These are phyloP conservation scores for Drosophila rubida DNA, from an alignment of 2,888 invertebrate species.

Conservation along the genomic window DNA sequence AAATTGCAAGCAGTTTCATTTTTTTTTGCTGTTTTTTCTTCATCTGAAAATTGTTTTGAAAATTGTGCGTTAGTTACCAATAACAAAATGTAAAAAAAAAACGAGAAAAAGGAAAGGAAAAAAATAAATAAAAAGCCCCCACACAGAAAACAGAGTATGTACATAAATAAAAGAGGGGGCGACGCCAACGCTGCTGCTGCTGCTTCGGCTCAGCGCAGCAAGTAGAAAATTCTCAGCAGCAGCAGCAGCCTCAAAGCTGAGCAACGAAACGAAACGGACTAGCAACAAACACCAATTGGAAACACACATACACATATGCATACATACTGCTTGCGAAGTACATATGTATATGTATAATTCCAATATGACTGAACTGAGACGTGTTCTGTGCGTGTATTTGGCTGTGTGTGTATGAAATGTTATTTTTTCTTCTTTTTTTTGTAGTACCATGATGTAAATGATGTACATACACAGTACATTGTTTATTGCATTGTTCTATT, in stretches of 20 bases:
- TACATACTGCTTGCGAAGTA: constrained; percentile 58
- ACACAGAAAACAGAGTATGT: constrained; percentile 24
- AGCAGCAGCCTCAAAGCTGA: constrained; percentile 58
- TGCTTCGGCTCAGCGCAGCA: constrained; percentile 46
- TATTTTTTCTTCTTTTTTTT: constrained; percentile 35
- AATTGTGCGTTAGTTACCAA: constrained; percentile 57
- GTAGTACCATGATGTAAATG: constrained; percentile 23
- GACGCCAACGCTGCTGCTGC: constrained; percentile 48
- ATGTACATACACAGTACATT: constrained; percentile 24
- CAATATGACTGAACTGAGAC: constrained; percentile 51
- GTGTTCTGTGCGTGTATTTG: constrained; percentile 47
- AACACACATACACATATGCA: constrained; percentile 55
- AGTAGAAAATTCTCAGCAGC: constrained; percentile 59
- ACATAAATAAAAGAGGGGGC: constrained; percentile 39
- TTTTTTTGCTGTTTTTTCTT: constrained; percentile 48
- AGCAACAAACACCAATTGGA: constrained; percentile 63
- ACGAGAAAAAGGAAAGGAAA: not conserved
- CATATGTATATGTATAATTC: constrained; percentile 40
- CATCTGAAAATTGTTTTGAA: constrained; percentile 41
- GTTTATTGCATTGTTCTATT: constrained; percentile 36
- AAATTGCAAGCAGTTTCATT: constrained; percentile 65
- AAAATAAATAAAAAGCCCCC: constrained; percentile 21
- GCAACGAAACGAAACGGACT: constrained; percentile 46
- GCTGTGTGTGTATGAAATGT: constrained; percentile 43
- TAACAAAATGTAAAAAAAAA: constrained; percentile 28